These are phyloP conservation scores for Arrhamphus sclerolepis DNA, from an alignment of 2,797 vertebrate species.

Conservation along the genomic window DNA sequence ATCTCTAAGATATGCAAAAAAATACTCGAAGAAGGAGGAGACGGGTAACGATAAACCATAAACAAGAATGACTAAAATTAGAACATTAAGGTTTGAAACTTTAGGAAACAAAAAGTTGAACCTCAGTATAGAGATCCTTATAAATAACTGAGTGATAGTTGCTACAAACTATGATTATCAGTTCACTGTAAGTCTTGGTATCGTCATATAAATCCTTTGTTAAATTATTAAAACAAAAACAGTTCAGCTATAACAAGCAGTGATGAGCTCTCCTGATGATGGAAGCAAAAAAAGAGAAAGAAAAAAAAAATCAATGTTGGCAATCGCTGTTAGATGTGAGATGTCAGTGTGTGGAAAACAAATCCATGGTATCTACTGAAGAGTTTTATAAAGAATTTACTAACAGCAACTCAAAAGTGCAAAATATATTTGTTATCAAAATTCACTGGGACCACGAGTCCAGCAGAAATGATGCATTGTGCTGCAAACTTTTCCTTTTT, in stretches of 20 bases:
- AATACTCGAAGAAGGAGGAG: too few relatives aligned
- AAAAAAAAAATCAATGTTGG: constrained; percentile 48
- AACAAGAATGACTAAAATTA: neutral
- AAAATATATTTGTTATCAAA: constrained; percentile 23
- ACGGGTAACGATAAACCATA: neutral
- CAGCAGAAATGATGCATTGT: neutral
- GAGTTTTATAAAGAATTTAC: constrained; percentile 39
- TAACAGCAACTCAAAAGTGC: constrained; percentile 31
- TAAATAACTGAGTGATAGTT: constrained; percentile 15
- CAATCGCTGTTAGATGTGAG: constrained; percentile 45
- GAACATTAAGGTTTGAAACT: constrained; percentile 2
- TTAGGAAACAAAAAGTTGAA: constrained; percentile 1
- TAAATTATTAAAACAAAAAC: constrained; percentile 51
- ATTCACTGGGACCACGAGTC: neutral
- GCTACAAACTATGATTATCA: constrained; percentile 18
- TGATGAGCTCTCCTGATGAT: constrained; percentile 28
- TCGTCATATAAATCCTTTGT: constrained; percentile 24
- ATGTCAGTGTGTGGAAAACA: constrained; percentile 52
- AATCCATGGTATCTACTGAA: constrained; percentile 48
- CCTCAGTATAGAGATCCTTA: constrained; percentile 6
- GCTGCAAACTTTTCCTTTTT: constrained; percentile 10
- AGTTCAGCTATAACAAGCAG: constrained; percentile 21
- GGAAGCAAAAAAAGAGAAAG: constrained; percentile 14
- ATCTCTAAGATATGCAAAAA: too few relatives aligned
- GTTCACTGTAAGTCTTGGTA: constrained; percentile 7